A percentile compares a stretch with the other conserved stretches of the same genome.
phyloP scores from a whole-genome alignment of 2,888 invertebrate species.

The Anorthoa munda region DNA sequence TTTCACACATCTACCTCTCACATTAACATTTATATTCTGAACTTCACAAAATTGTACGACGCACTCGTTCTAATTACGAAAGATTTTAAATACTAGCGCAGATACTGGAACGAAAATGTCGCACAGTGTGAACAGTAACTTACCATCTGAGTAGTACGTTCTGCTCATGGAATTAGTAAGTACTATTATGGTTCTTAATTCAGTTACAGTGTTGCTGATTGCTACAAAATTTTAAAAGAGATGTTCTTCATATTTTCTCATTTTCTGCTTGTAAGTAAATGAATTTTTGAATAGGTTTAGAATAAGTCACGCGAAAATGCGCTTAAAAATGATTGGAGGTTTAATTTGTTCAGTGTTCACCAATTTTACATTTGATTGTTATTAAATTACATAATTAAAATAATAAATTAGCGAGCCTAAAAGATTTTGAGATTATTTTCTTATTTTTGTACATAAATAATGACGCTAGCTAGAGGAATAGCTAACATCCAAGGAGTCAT shows the following conservation, averaged over 20 bases:
- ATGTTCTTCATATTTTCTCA: slow-evolving; percentile 1
- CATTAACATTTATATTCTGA: slow-evolving; percentile 53
- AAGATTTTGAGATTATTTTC: background rate
- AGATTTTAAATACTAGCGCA: slow-evolving; percentile 51
- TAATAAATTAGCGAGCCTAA: background rate
- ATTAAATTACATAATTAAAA: slow-evolving; percentile 11
- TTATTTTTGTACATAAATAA: slow-evolving; percentile 12
- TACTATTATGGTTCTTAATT: background rate
- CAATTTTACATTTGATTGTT: background rate
- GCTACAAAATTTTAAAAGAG: background rate
- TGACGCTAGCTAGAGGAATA: background rate
- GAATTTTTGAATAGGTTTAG: slow-evolving; percentile 22
- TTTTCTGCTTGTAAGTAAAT: background rate
- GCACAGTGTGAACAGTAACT: slow-evolving; percentile 8
- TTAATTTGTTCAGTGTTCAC: background rate
- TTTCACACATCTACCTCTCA: slow-evolving; percentile 53
- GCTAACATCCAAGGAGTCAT: slow-evolving; percentile 8
- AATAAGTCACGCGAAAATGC: background rate
- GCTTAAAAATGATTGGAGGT: background rate
- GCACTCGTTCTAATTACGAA: slow-evolving; percentile 60
- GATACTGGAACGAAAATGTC: slow-evolving; percentile 30
- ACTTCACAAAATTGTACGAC: slow-evolving; percentile 49
- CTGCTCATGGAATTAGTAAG: background rate
- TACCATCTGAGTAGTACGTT: background rate
- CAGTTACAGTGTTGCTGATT: slow-evolving; percentile 9